A percentile compares a stretch with the other conserved stretches of the same genome.
Evolutionary conservation across 2,113 vertebrate species (phyloP).

Genomic region (Microcebus lehilahytsara): DNA sequence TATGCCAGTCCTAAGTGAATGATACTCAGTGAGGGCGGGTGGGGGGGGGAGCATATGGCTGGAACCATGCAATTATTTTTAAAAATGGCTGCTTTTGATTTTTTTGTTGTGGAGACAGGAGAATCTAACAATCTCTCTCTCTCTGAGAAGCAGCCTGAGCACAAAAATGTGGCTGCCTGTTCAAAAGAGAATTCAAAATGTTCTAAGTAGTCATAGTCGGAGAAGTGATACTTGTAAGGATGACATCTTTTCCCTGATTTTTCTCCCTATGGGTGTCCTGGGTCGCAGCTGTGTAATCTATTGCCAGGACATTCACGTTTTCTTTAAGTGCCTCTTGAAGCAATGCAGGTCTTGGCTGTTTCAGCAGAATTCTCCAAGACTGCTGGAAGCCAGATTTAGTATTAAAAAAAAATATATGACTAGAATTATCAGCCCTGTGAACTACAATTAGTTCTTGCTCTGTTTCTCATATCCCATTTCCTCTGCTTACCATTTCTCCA

Average conservation of each 20-base stretch:
- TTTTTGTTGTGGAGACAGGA: conserved; percentile 72
- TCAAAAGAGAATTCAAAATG: conserved; percentile 49
- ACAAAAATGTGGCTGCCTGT: background rate
- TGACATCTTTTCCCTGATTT: conserved; percentile 42
- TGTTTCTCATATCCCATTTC: background rate
- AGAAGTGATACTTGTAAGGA: conserved; percentile 27
- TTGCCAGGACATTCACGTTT: conserved; percentile 33
- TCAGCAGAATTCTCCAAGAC: conserved; percentile 24
- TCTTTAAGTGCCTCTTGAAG: conserved; percentile 58
- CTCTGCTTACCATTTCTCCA: background rate
- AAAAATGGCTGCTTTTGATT: conserved; percentile 73
- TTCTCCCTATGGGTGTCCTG: conserved; percentile 55
- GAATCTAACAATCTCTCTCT: conserved; percentile 59
- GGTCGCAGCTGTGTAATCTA: conserved; percentile 47
- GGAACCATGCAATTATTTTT: conserved; percentile 68
- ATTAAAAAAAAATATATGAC: background rate
- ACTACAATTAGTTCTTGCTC: background rate
- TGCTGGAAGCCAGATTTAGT: background rate
- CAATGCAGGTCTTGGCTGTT: background rate
- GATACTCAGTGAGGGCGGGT: conserved; percentile 51
- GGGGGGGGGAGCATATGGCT: background rate
- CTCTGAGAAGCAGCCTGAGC: conserved; percentile 60
- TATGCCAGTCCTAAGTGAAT: conserved; percentile 73
- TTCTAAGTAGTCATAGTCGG: conserved; percentile 39
- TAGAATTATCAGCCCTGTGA: background rate